Evolutionary conservation across 37 sponge, comb jelly and placozoan species (phyloP).

Genomic region (Aplysina aerophoba): DNA sequence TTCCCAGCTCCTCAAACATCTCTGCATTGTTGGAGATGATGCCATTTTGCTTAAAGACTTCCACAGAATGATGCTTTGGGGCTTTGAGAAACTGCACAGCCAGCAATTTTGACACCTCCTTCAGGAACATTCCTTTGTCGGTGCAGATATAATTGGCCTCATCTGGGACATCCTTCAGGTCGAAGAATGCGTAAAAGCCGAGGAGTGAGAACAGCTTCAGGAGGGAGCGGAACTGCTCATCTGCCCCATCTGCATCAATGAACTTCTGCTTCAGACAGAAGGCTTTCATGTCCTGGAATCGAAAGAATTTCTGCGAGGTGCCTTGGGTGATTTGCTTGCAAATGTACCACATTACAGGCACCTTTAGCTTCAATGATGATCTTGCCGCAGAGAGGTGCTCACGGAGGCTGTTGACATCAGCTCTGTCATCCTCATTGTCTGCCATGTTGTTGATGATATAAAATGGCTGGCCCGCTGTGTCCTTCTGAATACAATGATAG

Average conservation of each 20-base stretch:
- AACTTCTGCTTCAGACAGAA: not conserved
- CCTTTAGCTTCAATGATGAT: not conserved
- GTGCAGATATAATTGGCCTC: constrained; percentile 16
- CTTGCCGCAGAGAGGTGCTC: not conserved
- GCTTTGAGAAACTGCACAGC: not conserved
- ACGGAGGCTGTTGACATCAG: not conserved
- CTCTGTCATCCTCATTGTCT: not conserved
- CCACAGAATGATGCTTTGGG: not conserved
- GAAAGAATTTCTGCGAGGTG: not conserved
- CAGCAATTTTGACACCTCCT: constrained; percentile 22
- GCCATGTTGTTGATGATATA: constrained; percentile 1
- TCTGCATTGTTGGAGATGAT: not conserved
- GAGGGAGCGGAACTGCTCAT: constrained; percentile 11
- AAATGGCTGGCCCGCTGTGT: not conserved
- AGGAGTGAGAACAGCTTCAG: constrained; percentile 12
- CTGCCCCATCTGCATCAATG: not conserved
- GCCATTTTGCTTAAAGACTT: not conserved
- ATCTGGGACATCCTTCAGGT: not conserved
- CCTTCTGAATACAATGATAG: not conserved
- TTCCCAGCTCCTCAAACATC: not conserved
- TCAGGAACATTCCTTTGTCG: not conserved
- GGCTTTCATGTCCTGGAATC: not conserved
- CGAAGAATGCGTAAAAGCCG: constrained; percentile 5
- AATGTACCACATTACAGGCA: constrained; percentile 15
- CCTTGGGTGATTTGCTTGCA: not conserved